Conservation (phyloP, 2,888 invertebrate genomes). For the Suillia variegata region DNA sequence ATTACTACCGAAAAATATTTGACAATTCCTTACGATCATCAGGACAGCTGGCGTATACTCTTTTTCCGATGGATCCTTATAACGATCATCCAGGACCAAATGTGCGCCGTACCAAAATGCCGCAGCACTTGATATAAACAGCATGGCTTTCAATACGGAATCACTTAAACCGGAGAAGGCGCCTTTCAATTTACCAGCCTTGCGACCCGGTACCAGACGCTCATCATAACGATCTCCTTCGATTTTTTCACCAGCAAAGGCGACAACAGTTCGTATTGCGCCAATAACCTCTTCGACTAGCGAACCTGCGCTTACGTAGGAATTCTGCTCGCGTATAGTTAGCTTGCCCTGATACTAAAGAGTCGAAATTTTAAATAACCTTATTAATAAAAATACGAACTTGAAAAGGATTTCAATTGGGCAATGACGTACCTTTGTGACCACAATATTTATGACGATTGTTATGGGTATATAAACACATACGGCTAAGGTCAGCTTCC, state of each 20-base stretch:
- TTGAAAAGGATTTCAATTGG: not conserved
- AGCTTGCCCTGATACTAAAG: conserved; percentile 68
- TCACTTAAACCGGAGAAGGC: conserved; percentile 72
- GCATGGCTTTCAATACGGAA: conserved; percentile 74
- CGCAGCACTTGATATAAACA: conserved; percentile 73
- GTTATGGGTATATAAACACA: conserved; percentile 77
- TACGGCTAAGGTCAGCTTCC: conserved; percentile 82
- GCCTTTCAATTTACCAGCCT: conserved; percentile 68
- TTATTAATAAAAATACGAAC: not conserved
- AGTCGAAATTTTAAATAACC: not conserved
- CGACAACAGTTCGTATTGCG: conserved; percentile 75
- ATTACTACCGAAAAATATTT: not conserved
- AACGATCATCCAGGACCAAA: conserved; percentile 69
- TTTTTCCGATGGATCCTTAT: conserved; percentile 63
- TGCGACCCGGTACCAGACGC: conserved; percentile 65
- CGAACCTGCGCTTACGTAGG: conserved; percentile 77
- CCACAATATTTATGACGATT: conserved; percentile 72
- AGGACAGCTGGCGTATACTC: conserved; percentile 72
- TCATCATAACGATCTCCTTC: conserved; percentile 67
- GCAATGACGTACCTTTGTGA: conserved; percentile 67
- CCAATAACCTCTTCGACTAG: conserved; percentile 78
- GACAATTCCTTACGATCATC: conserved; percentile 69
- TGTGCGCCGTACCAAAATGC: conserved; percentile 81
- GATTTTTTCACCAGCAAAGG: conserved; percentile 76
- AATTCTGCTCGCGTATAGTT: conserved; percentile 68